Conservation (phyloP, 2,888 invertebrate genomes). For the Danaus chrysippus region DNA sequence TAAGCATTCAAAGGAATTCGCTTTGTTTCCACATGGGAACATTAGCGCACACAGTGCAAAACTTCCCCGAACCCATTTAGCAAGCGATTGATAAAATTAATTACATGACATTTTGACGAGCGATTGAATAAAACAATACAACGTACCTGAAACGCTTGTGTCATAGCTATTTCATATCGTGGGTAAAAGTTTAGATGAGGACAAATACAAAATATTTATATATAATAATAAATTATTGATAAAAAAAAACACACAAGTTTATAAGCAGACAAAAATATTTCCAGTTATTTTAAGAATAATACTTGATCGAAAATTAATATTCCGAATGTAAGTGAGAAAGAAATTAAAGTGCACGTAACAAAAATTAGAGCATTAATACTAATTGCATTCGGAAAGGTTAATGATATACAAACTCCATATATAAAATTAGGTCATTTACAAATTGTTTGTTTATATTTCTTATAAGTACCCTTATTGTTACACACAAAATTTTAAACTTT, state of each 20-base stretch:
- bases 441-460: not conserved
- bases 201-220: not conserved
- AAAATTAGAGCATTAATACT: slow-evolving; percentile 16
- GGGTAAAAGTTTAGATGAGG: slow-evolving; percentile 10
- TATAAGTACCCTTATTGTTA: not conserved
- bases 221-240: too few species aligned
- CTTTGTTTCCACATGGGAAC: slow-evolving; percentile 50
- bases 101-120: slow-evolving; percentile 19
- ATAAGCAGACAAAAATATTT: too few species aligned
- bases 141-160: slow-evolving; percentile 7
- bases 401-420: slow-evolving; percentile 20
- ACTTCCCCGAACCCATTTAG: slow-evolving; percentile 60
- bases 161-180: slow-evolving; percentile 10
- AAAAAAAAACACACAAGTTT: too few species aligned
- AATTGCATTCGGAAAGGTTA: slow-evolving; percentile 31
- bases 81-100: slow-evolving; percentile 45
- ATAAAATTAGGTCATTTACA: slow-evolving; percentile 21
- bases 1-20: slow-evolving; percentile 68
- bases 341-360: not conserved
- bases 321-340: too few species aligned
- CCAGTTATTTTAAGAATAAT: too few species aligned
- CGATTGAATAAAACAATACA: slow-evolving; percentile 12
- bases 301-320: too few species aligned
- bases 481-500: too few species aligned
- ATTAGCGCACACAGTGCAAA: slow-evolving; percentile 43